Percentiles rank a stretch among this genome's conserved stretches.
Evolutionary conservation across 2,797 vertebrate species (phyloP).

Genomic region (Acanthurus tractus): DNA sequence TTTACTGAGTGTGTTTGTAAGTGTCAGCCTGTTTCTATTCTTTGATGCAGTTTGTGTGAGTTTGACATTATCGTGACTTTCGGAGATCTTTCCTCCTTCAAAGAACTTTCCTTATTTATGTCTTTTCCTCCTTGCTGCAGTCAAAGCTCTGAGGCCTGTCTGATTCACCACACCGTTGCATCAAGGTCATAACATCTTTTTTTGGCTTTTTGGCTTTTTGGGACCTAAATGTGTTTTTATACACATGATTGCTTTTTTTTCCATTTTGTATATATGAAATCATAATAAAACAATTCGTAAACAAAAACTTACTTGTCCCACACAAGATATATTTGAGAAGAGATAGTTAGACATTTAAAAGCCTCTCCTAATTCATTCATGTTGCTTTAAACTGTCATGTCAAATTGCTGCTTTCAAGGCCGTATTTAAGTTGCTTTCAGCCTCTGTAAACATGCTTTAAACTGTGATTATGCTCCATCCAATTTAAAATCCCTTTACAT

Average conservation of each 20-base stretch:
- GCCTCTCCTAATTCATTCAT: not conserved
- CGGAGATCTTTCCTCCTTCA: not conserved
- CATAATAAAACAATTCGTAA: not conserved
- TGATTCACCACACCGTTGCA: not conserved
- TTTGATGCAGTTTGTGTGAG: not conserved
- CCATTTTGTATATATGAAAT: not conserved
- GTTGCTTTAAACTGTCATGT: constrained; percentile 2
- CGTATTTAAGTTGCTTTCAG: not conserved
- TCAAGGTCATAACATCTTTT: not conserved
- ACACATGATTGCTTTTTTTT: not conserved
- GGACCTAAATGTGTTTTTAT: not conserved
- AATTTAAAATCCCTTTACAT: constrained; percentile 27
- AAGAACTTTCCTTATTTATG: not conserved
- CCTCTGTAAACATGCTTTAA: not conserved
- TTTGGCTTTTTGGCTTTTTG: not conserved
- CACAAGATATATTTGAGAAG: not conserved
- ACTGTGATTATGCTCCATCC: not conserved
- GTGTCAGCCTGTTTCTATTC: not conserved
- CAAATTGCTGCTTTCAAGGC: not conserved
- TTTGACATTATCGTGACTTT: not conserved
- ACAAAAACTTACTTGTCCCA: not conserved
- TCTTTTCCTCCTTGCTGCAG: not conserved
- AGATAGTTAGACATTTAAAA: not conserved
- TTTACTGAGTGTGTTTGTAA: not conserved
- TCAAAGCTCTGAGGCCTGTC: not conserved